These are phyloP conservation scores for Morelia viridis DNA, from an alignment of 2,797 vertebrate genomes.

Conservation along the genomic window DNA sequence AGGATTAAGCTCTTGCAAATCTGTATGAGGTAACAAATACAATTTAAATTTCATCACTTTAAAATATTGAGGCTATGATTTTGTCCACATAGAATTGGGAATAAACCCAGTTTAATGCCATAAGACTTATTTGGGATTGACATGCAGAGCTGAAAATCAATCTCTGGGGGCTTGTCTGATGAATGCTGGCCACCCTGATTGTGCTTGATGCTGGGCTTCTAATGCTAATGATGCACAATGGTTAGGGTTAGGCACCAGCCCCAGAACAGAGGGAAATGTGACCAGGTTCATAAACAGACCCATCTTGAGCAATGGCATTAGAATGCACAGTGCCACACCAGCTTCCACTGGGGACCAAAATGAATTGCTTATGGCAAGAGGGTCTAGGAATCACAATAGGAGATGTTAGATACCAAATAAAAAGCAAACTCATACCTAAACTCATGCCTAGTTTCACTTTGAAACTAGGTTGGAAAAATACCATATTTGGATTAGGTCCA, in stretches of 20 bases:
- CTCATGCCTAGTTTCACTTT: not conserved
- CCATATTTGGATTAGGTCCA: not conserved
- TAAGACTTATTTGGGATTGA: not conserved
- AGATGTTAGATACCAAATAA: not conserved
- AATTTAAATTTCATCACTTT: not conserved
- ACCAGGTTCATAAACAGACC: not conserved
- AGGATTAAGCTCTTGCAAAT: conserved; percentile 11
- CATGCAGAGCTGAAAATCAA: not conserved
- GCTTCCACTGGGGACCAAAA: not conserved
- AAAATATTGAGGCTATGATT: conserved; percentile 10
- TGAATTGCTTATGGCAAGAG: not conserved
- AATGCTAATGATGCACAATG: conserved; percentile 48
- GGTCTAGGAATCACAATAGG: not conserved
- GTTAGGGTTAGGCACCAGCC: conserved; percentile 25
- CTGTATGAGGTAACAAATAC: conserved; percentile 13
- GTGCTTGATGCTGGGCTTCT: conserved; percentile 53
- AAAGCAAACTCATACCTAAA: not conserved
- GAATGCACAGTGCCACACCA: not conserved
- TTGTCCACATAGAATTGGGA: not conserved
- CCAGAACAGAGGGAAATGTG: conserved; percentile 51
- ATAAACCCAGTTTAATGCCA: not conserved
- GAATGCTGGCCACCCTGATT: conserved; percentile 50
- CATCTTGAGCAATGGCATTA: not conserved
- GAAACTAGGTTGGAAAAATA: not conserved
- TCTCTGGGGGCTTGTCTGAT: conserved; percentile 45